Base-by-base conservation (phyloP, 2,113 vertebrate species). In the Mesembrinibis cayennensis region DNA sequence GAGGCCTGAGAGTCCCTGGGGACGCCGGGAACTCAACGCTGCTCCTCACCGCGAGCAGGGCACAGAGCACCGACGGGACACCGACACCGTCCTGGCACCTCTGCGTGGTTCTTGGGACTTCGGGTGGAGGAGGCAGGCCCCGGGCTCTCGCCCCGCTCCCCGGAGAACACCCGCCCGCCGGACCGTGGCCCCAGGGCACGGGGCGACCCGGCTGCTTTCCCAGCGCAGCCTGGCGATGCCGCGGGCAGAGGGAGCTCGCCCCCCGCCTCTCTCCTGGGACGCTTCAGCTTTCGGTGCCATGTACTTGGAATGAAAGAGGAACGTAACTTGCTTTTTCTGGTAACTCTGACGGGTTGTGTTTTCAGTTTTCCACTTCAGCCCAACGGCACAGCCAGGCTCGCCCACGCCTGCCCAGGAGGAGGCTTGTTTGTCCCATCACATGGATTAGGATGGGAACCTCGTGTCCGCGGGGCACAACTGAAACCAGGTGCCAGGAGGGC, bases 101-200 rank as follows among this genome's bases (percentile, higher is more conserved):
- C 82, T 11, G 58, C 1, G 0, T 2, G 7, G 26, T 7, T 17
- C 56, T 63, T 16, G 8, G 34, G 44, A 14, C 3, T 15, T 7
- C 1, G 11, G 71, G 47, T 5, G 19, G 29, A 30, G 40, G 42
- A 6, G 10, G 61, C 36, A 67, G 66, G 81, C 26, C 11, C 34
- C 4, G 3, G 23, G 58, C 15, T 62, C 4, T 26, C 3, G 5
- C 21, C 26, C n/a, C 0, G 4, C 42, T 65, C 44, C 52, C 69
- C 6, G 32, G 20, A 21, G 50, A 50, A 3, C 16, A 16, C 6
- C 40, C 1, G 0, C 36, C 27, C 15, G 61, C 56, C 1, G 0
- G 29, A 6, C 4, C 3, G 0, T 0, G 0, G 38, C 3, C 0
- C 40, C 11, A 0, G 10, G 13, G 38, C 30, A 32, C 0, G 4